Evolutionary conservation across 1,140 invertebrate genomes (phyloP), one percentile per base, ranked within the genome.

Genomic region (Lithobius niger): DNA sequence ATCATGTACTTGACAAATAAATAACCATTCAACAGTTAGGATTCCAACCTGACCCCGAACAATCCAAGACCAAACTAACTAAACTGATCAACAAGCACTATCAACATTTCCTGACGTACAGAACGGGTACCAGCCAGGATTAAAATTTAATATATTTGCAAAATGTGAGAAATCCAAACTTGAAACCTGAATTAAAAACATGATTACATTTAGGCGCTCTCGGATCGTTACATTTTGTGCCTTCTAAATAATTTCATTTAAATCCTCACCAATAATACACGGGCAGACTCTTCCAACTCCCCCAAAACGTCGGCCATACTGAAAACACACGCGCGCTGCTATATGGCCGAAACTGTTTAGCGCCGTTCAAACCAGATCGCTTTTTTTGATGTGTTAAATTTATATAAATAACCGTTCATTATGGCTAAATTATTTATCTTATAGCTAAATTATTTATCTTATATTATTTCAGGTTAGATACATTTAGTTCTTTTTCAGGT

Each of bases 201-300:
- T 2, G 13, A 16, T 1, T 18, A 26, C 2, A 6, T 36, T 54
- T n/a, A 18, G 3, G 3, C n/a, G 18, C 18, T 10, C 19, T 22
- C 25, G 16, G 22, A 25, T 2, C 3, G 13, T 27, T 57, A 15
- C 27, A 47, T 28, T 51, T 19, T 1, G 10, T 18, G 25, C 18
- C 18, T 21, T 27, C 26, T 25, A 28, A 13, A 27, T 16, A 51
- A 21, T 52, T 27, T 15, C 19, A 10, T 22, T n/a, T 50, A 24
- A 67, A 47, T 47, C 44, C 72, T 74, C 70, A 83, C 82, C 74
- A 84, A 71, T 61, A 84, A 72, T 66, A 83, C 71, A 75, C 80
- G 77, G 57, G 81, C 78, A 59, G 80, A 80, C 59, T 77, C 72
- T 68, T 84, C 82, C 61, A 84, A 69, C 66, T 82, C 61, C 6